Conservation (phyloP, 2,797 vertebrate species). For the Pseudochirops corinnae region DNA sequence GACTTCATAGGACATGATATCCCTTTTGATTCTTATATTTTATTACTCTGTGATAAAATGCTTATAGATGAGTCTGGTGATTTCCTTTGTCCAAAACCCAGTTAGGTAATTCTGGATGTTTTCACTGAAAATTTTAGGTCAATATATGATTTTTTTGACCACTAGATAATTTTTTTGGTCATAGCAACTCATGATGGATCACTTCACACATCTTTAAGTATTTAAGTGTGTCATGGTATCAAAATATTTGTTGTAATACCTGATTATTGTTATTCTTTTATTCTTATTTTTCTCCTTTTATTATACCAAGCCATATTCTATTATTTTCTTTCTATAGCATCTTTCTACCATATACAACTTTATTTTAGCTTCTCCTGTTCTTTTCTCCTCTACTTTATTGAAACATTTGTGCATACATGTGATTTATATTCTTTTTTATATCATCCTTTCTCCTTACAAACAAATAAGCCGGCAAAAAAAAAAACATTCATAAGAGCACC, state of each 20-base stretch:
- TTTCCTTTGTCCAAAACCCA: background rate
- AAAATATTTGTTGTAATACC: background rate
- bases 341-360: background rate
- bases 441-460: background rate
- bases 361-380: background rate
- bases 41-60: background rate
- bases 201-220: background rate
- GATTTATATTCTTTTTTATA: background rate
- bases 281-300: too few species aligned
- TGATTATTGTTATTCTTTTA: background rate
- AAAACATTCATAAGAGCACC: too few species aligned
- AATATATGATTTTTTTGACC: background rate
- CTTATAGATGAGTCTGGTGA: background rate
- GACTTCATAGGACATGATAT: background rate
- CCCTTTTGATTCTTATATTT: background rate
- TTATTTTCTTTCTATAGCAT: background rate
- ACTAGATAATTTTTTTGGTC: background rate
- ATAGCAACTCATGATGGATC: background rate
- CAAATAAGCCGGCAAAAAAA: too few species aligned
- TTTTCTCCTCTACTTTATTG: background rate
- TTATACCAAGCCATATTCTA: background rate
- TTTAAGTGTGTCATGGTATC: background rate
- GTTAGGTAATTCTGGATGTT: background rate
- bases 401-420: background rate
- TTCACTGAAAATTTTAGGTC: background rate